These are phyloP conservation scores for Coregonus ussuriensis DNA, from an alignment of 2,797 vertebrate species.

Conservation along the genomic window DNA sequence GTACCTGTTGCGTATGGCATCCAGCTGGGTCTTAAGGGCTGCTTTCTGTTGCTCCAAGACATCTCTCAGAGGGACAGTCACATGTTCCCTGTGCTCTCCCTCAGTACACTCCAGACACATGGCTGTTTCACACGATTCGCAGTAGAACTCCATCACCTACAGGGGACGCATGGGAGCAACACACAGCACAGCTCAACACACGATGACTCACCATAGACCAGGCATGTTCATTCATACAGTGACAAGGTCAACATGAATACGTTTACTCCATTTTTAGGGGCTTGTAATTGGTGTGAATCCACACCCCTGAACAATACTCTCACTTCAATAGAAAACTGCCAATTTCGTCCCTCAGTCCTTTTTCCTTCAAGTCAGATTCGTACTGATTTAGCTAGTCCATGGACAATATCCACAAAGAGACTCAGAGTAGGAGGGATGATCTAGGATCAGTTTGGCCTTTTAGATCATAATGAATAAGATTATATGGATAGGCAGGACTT, in stretches of 20 bases:
- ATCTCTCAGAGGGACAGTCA: slow-evolving; percentile 87
- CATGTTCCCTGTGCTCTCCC: slow-evolving; percentile 89
- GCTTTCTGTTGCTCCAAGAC: slow-evolving; percentile 94
- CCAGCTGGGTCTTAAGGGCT: slow-evolving; percentile 87
- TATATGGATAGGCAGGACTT: too few relatives aligned
- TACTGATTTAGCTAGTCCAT: slow-evolving; percentile 86
- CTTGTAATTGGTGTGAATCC: neutral
- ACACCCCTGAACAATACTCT: neutral
- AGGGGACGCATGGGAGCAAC: slow-evolving; percentile 42
- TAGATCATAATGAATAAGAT: too few relatives aligned
- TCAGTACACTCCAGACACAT: slow-evolving; percentile 93
- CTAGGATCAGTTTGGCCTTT: too few relatives aligned
- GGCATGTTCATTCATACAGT: neutral
- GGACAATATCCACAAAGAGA: slow-evolving; percentile 25
- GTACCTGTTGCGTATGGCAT: slow-evolving; percentile 86
- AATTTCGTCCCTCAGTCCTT: neutral
- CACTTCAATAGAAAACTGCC: neutral
- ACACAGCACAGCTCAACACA: neutral
- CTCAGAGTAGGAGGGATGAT: too few relatives aligned
- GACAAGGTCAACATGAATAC: neutral
- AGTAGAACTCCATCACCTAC: slow-evolving; percentile 97
- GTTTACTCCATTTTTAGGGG: neutral
- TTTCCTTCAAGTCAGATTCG: slow-evolving; percentile 61
- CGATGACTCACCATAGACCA: neutral
- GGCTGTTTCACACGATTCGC: slow-evolving; percentile 93